A percentile compares a stretch with the other conserved stretches of the same genome.
Evolutionary conservation across 2,797 vertebrate genomes (phyloP).

Genomic region (Lepus townsendii): DNA sequence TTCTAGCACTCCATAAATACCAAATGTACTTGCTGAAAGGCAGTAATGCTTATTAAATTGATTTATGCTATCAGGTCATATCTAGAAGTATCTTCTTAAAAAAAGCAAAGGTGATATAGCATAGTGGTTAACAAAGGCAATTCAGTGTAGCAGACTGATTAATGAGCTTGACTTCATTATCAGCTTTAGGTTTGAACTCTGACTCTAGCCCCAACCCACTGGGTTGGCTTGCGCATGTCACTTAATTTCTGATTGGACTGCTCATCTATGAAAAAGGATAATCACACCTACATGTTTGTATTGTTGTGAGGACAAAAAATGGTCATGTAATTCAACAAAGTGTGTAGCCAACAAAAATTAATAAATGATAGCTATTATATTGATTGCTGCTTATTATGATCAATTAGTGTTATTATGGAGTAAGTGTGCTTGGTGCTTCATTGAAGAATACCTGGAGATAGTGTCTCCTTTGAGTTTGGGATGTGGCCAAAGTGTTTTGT

Average conservation of each 20-base stretch:
- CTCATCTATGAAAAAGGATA: background rate
- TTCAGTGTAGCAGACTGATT: too few species aligned
- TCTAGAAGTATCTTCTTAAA: background rate
- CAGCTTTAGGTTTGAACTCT: background rate
- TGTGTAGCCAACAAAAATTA: background rate
- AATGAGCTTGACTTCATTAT: background rate
- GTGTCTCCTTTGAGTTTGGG: background rate
- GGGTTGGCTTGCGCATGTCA: background rate
- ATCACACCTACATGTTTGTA: background rate
- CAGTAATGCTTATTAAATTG: background rate
- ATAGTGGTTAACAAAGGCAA: background rate
- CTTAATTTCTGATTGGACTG: background rate
- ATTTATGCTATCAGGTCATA: background rate
- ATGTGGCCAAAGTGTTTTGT: background rate
- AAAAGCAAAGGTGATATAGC: background rate
- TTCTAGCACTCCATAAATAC: background rate
- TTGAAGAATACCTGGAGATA: background rate
- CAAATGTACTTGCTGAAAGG: slow-evolving; percentile 6
- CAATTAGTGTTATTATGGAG: background rate
- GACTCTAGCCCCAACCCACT: background rate
- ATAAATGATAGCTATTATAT: background rate
- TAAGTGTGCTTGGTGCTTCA: background rate
- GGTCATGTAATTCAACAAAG: background rate
- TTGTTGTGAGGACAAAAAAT: background rate
- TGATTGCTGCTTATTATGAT: background rate